Evolutionary conservation across 2,113 vertebrate species (phyloP).

Genomic region (Hippocampus zosterae): DNA sequence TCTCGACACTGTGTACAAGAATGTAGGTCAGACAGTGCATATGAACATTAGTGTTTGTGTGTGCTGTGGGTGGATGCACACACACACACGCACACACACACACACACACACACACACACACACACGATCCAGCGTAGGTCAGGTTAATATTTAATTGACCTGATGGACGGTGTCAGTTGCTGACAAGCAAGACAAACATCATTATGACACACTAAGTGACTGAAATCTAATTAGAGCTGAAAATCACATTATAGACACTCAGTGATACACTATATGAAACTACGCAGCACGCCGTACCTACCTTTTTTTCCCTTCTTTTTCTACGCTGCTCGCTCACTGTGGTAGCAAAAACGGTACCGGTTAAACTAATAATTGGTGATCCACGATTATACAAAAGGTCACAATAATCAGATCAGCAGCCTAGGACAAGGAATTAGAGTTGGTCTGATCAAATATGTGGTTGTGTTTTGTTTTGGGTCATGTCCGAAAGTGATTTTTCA

Average conservation of each 20-base stretch:
- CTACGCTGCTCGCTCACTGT: not conserved
- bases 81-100: slow-evolving; percentile 12
- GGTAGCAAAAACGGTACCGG: not conserved
- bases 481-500: not conserved
- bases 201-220: slow-evolving; percentile 76
- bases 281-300: slow-evolving; percentile 4
- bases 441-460: not conserved
- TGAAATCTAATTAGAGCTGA: slow-evolving; percentile 79
- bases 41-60: slow-evolving; percentile 27
- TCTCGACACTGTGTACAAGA: slow-evolving; percentile 54
- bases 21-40: slow-evolving; percentile 57
- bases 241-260: slow-evolving; percentile 74
- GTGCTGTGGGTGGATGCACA: slow-evolving; percentile 15
- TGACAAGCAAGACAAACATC: slow-evolving; percentile 77
- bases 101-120: not conserved
- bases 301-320: slow-evolving; percentile 29
- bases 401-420: not conserved
- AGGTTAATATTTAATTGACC: slow-evolving; percentile 80
- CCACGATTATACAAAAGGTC: not conserved
- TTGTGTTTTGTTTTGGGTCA: not conserved
- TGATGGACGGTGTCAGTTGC: slow-evolving; percentile 78
- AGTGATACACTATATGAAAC: slow-evolving; percentile 60
- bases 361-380: not conserved
- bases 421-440: not conserved
- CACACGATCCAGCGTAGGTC: slow-evolving; percentile 69